phyloP scores from a whole-genome alignment of 1,140 invertebrate species.

The Apis mellifera region DNA sequence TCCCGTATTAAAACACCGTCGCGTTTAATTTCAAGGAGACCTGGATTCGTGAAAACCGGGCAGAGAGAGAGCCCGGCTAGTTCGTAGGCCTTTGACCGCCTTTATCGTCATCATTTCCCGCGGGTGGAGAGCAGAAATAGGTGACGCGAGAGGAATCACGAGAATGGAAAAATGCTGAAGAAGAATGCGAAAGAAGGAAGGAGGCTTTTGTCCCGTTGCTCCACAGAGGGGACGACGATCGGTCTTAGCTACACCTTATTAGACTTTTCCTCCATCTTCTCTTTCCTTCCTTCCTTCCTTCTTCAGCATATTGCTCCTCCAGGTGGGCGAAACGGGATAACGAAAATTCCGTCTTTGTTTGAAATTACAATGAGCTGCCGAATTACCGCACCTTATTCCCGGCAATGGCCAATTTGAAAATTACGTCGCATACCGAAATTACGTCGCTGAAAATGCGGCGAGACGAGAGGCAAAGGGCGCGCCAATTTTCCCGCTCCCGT shows the following conservation, averaged over 20 bases:
- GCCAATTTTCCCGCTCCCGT: neutral
- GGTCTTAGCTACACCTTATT: constrained; percentile 26
- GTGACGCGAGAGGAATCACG: neutral
- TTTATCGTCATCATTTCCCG: constrained; percentile 19
- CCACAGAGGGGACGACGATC: neutral
- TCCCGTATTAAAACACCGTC: neutral
- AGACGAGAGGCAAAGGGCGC: neutral
- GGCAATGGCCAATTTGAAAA: neutral
- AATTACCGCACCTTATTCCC: neutral
- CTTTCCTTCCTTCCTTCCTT: neutral
- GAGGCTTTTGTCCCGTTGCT: constrained; percentile 1
- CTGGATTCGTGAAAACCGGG: neutral
- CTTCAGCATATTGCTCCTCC: neutral
- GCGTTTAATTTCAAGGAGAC: constrained; percentile 8
- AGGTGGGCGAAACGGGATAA: neutral
- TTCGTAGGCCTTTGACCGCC: constrained; percentile 1
- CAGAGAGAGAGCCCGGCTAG: neutral
- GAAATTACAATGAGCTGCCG: neutral
- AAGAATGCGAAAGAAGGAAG: neutral
- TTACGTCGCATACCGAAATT: neutral
- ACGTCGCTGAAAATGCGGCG: no score
- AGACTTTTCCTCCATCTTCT: constrained; percentile 8
- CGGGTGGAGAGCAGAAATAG: neutral
- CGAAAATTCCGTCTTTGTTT: neutral
- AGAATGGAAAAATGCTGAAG: neutral